phyloP scores from a whole-genome alignment of 1,140 invertebrate genomes.

The Drosophila pachea region DNA sequence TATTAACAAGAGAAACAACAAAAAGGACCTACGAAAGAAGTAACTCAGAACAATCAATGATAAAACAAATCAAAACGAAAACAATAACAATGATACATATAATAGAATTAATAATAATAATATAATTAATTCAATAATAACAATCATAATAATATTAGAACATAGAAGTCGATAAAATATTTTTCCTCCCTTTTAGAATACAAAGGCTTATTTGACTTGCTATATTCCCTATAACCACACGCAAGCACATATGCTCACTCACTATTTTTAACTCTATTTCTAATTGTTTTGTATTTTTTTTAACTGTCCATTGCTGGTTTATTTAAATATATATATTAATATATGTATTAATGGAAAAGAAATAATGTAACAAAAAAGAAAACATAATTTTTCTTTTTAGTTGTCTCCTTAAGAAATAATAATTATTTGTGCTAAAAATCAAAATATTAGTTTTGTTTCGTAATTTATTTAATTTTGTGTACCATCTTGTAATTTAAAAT shows the following conservation, averaged over 20 bases:
- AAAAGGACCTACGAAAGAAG: conserved; percentile 17
- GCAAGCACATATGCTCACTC: conserved; percentile 14
- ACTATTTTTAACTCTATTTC: conserved; percentile 25
- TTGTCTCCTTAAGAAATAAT: too few species aligned
- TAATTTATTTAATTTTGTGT: conserved; percentile 48
- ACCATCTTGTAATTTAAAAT: conserved; percentile 30
- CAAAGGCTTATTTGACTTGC: too few species aligned
- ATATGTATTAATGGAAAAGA: conserved; percentile 55
- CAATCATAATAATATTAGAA: too few species aligned
- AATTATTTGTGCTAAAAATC: too few species aligned
- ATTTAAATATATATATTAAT: conserved; percentile 48
- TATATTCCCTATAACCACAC: not conserved
- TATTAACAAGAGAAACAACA: conserved; percentile 40
- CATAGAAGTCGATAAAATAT: too few species aligned
- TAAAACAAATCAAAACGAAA: not conserved
- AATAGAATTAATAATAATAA: too few species aligned
- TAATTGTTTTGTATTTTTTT: conserved; percentile 30
- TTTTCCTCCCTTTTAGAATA: too few species aligned
- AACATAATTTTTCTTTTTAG: conserved; percentile 35
- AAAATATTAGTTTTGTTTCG: conserved; percentile 40
- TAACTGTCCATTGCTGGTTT: conserved; percentile 25
- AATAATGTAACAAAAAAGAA: conserved; percentile 24
- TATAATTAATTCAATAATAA: too few species aligned
- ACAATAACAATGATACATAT: not conserved
- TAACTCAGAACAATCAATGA: conserved; percentile 2